phyloP scores from a whole-genome alignment of 2,113 vertebrate species.

The Melanerpes aurifrons region DNA sequence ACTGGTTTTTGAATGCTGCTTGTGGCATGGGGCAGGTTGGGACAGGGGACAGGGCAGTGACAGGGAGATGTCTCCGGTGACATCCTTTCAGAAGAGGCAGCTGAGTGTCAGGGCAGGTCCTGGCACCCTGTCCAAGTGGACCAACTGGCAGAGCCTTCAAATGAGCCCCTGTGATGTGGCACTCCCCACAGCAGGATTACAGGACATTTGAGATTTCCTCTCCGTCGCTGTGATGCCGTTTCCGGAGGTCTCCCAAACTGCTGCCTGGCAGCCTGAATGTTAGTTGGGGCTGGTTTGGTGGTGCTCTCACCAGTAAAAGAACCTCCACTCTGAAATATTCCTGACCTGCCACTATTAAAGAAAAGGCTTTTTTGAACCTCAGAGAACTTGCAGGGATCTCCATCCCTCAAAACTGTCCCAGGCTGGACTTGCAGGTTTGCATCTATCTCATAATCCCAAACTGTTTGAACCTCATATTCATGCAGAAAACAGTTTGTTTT shows the following conservation, averaged over 20 bases:
- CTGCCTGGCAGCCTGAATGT: neutral
- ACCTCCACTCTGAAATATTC: fast-evolving
- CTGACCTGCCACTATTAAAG: neutral
- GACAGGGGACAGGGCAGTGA: neutral
- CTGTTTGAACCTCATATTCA: neutral
- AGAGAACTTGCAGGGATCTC: neutral
- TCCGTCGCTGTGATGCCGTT: neutral
- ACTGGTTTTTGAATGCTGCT: neutral
- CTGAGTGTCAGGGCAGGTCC: neutral
- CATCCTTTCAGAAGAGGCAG: neutral
- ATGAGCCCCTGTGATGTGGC: neutral
- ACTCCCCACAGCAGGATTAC: neutral
- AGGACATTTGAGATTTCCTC: neutral
- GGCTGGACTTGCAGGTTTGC: neutral
- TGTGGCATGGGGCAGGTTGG: neutral
- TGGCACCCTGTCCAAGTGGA: neutral
- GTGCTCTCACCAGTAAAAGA: neutral
- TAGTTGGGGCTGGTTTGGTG: neutral
- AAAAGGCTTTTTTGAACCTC: neutral
- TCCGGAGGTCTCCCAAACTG: neutral
- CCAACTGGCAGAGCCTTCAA: neutral
- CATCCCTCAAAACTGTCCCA: neutral
- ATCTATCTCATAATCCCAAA: neutral
- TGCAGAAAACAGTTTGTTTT: neutral
- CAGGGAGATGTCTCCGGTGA: neutral